Base-by-base conservation (phyloP, 2,113 vertebrate species). In the Oxyruncus cristatus region DNA sequence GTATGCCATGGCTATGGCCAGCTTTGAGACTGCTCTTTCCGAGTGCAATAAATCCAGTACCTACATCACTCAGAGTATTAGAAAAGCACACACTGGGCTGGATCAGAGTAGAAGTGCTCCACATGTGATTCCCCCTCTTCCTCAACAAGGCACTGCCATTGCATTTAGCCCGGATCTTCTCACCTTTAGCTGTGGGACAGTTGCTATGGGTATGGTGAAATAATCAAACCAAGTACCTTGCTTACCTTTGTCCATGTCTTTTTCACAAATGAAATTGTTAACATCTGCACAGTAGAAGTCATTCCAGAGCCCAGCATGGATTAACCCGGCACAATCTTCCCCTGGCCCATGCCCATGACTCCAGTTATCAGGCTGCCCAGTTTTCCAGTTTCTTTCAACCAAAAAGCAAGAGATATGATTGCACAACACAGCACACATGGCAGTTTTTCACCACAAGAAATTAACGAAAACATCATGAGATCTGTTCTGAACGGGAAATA, bases 301-400 rank as follows among this genome's bases (percentile, higher is more conserved):
- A 49, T 99, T 99, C 99, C 99, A 99, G 42, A 99, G 89, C 37
- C 98, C 99, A 56, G 98, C 98, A 6, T 98, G 97, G 96, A 99
- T 98, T 92, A 99, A 84, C 9, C 99, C 99, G 0, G 98, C 99
- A 1, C 99, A 99, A 95, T 99, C 98, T 97, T 99, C 99, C 85
- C 99, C 99, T 28, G 92, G 96, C 68, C 97, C 98, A 0, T 99
- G 98, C 30, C 98, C 98, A 0, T 98, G 98, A 73, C 95, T 97
- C 99, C 99, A 99, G 98, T 99, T 98, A 98, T 99, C 99, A 63
- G 99, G 99, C 91, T 99, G 99, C 55, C 99, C 99, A 0, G 95
- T 74, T 96, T 98, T 99, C 99, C 99, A 99, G 76, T 99, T 99
- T 75, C 99, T 99, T 98, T 95, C 91, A 96, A 91, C 19, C 91